Percentiles rank a stretch among this genome's conserved stretches.
Evolutionary conservation across 2,113 vertebrate species (phyloP).

Genomic region (Terrapene triunguis): DNA sequence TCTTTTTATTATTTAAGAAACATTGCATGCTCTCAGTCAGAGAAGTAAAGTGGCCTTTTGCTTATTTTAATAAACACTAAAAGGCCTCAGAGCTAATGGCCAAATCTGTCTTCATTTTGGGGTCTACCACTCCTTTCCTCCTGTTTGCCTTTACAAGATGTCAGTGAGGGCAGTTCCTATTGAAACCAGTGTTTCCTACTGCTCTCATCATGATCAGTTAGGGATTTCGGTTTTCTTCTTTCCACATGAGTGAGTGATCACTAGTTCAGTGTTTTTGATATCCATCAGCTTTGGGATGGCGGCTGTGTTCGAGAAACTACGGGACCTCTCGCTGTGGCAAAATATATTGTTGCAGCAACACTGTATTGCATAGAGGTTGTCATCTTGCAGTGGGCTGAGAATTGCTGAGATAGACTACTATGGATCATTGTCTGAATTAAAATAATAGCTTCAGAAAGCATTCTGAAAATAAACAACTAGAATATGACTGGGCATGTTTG

Average conservation of each 20-base stretch:
- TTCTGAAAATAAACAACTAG: slow-evolving; percentile 26
- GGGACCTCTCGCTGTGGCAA: background rate
- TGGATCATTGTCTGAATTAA: slow-evolving; percentile 24
- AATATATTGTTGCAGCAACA: background rate
- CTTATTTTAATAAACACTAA: background rate
- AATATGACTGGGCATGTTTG: background rate
- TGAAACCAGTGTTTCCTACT: background rate
- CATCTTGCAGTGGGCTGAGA: slow-evolving; percentile 37
- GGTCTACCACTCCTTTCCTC: background rate
- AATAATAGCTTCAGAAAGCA: slow-evolving; percentile 14
- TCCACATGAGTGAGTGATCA: background rate
- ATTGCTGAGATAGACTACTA: background rate
- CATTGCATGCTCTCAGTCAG: background rate
- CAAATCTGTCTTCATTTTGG: slow-evolving; percentile 16
- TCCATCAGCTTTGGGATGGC: background rate
- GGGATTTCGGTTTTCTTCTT: slow-evolving; percentile 9
- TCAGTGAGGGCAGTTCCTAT: background rate
- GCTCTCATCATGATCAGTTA: background rate
- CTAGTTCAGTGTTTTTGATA: background rate
- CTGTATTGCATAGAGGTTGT: background rate
- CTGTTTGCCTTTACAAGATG: slow-evolving; percentile 24
- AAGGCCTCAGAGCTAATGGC: slow-evolving; percentile 14
- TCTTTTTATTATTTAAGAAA: background rate
- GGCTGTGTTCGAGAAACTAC: background rate
- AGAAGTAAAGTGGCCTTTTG: background rate